A percentile compares a stretch with the other conserved stretches of the same genome.
These are phyloP conservation scores for Danio tinwini DNA, from an alignment of 2,797 vertebrate species.

Conservation along the genomic window DNA sequence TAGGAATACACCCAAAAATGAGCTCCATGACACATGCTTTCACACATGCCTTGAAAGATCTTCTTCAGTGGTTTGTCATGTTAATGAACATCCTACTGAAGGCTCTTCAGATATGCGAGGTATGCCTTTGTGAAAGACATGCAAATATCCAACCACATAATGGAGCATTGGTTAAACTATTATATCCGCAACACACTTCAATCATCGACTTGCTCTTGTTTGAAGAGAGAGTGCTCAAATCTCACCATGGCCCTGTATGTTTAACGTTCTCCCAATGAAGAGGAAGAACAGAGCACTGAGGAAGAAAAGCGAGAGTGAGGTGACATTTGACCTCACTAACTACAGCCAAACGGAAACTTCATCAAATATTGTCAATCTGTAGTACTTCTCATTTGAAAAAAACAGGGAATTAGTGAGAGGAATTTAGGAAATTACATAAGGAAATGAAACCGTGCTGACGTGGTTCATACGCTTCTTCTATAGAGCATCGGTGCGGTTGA, in stretches of 20 bases:
- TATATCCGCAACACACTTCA: conserved; percentile 8
- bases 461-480: background rate
- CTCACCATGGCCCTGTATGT: background rate
- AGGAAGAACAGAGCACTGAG: background rate
- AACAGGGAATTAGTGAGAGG: conserved; percentile 14
- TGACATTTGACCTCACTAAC: conserved; percentile 26
- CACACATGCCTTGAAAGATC: conserved; percentile 1
- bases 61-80: conserved; percentile 25
- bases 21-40: background rate
- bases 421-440: conserved; percentile 44
- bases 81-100: conserved; percentile 34
- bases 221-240: background rate
- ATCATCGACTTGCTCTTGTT: conserved; percentile 25
- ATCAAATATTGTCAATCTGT: conserved; percentile 31
- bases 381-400: conserved; percentile 23
- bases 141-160: conserved; percentile 34
- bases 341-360: background rate
- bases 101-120: conserved; percentile 4
- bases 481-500: background rate
- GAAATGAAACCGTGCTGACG: conserved; percentile 39
- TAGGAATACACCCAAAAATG: background rate
- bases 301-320: background rate
- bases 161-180: conserved; percentile 29
- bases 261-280: conserved; percentile 7
- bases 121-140: conserved; percentile 37